These are phyloP conservation scores for Anolis apletophallus DNA, from an alignment of 2,797 vertebrate genomes.

Conservation along the genomic window DNA sequence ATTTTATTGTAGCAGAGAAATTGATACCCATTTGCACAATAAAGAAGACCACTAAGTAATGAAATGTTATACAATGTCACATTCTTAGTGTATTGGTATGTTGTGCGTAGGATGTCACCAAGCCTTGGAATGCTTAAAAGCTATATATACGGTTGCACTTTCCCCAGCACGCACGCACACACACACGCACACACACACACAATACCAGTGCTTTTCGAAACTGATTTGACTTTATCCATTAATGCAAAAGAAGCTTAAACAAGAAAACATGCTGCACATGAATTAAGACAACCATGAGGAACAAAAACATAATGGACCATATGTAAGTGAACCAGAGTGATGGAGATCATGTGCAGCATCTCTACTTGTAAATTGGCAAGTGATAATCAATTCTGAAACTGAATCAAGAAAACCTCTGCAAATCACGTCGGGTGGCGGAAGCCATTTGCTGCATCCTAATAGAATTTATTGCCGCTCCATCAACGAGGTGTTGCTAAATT, in stretches of 20 bases:
- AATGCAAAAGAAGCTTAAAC: neutral
- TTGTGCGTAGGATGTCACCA: slow-evolving; percentile 36
- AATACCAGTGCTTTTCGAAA: neutral
- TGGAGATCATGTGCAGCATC: neutral
- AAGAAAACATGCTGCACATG: neutral
- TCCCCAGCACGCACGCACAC: no score
- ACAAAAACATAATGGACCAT: neutral
- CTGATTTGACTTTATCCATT: neutral
- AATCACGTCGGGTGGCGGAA: neutral
- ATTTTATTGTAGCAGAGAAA: slow-evolving; percentile 70
- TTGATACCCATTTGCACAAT: slow-evolving; percentile 67
- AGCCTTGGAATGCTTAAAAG: slow-evolving; percentile 27
- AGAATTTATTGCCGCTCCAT: slow-evolving; percentile 23
- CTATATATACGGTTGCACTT: neutral
- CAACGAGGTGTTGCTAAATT: neutral
- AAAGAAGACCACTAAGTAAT: slow-evolving; percentile 66
- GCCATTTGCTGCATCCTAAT: neutral
- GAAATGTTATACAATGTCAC: slow-evolving; percentile 69
- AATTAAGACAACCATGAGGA: neutral
- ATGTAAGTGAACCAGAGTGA: neutral
- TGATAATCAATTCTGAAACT: slow-evolving; percentile 30
- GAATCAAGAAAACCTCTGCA: neutral
- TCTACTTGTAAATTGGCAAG: rapidly evolving
- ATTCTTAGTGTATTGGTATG: slow-evolving; percentile 52
- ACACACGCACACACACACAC: no score